Percentiles rank a stretch among this genome's conserved stretches.
Conservation (phyloP, 2,113 vertebrate species). For the Macquaria ambigua region DNA sequence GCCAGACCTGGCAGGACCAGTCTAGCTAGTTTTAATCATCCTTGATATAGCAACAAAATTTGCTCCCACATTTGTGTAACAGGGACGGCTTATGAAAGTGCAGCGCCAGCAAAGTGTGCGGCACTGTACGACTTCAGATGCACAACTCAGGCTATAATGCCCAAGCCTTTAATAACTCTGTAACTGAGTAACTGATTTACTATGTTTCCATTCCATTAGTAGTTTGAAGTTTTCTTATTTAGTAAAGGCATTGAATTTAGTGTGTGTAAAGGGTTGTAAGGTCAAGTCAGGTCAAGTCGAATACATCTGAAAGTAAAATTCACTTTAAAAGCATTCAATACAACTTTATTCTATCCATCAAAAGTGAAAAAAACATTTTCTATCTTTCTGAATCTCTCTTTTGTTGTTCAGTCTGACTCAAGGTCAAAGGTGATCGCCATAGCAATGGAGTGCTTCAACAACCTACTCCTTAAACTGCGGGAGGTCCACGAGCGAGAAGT, state of each 20-base stretch:
- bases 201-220: background rate
- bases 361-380: background rate
- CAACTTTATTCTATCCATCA: background rate
- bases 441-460: slow-evolving; percentile 88
- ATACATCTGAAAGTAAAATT: background rate
- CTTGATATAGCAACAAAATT: slow-evolving; percentile 68
- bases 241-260: background rate
- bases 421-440: slow-evolving; percentile 1
- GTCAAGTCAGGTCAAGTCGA: background rate
- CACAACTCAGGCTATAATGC: slow-evolving; percentile 41
- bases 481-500: slow-evolving; percentile 93
- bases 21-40: slow-evolving; percentile 64
- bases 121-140: slow-evolving; percentile 1
- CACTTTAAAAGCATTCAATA: background rate
- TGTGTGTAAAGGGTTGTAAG: background rate
- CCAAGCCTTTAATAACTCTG: background rate
- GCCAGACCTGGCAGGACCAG: slow-evolving; percentile 63
- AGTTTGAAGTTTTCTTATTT: background rate
- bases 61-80: slow-evolving; percentile 47
- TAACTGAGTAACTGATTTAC: slow-evolving; percentile 15
- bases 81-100: background rate
- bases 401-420: slow-evolving; percentile 11
- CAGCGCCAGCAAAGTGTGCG: background rate
- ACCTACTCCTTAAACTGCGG: slow-evolving; percentile 89
- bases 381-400: background rate